Base-by-base conservation (phyloP, 2,113 vertebrate species). In the Seriola rivoliana region DNA sequence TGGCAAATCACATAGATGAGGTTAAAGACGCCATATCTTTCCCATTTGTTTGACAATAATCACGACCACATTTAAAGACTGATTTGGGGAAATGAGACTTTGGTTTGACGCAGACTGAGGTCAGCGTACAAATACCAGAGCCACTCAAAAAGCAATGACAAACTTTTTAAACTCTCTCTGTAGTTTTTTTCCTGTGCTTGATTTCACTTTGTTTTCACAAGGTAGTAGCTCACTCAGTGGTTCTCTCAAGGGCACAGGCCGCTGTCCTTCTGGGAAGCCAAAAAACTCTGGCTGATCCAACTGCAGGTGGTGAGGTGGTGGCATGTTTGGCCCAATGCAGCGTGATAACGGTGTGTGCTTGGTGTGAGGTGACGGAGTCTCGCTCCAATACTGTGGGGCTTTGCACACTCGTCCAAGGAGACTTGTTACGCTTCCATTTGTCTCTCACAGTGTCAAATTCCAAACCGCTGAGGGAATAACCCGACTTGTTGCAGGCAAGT, bases 391-490 rank as follows among this genome's bases (percentile, higher is more conserved):
- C 71, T 57, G 36, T 1, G 5, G 74, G 19, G 65, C 68, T 85
- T 75, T 86, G 84, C 82, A 91, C 44, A 59, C 23, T 77, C 58
- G 69, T 70, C 68, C 71, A 73, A 64, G 55, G 71, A 89, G 54
- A 82, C 73, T 66, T 73, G 73, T 65, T 84, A 52, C 5, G 6
- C 63, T 58, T 77, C 83, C 81, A 75, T 83, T 87, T 74, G 75
- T 79, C 80, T 89, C 17, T 63, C 74, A 54, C 62, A 50, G 84
- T 86, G 80, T 86, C 81, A 88, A 77, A 93, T 93, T 89, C 90
- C 92, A 90, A 90, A 89, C 75, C 1, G 5, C 83, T 92, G 91
- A 93, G 63, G 63, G 81, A 85, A 89, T 68, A 80, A 88, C 64
- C 73, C 32, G 12, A 74, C 80, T 85, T 88, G 80, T 71, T 83